Percentiles rank a stretch among this genome's conserved stretches.
Conservation (phyloP, 2,888 invertebrate species). For the Protophormia terraenovae region DNA sequence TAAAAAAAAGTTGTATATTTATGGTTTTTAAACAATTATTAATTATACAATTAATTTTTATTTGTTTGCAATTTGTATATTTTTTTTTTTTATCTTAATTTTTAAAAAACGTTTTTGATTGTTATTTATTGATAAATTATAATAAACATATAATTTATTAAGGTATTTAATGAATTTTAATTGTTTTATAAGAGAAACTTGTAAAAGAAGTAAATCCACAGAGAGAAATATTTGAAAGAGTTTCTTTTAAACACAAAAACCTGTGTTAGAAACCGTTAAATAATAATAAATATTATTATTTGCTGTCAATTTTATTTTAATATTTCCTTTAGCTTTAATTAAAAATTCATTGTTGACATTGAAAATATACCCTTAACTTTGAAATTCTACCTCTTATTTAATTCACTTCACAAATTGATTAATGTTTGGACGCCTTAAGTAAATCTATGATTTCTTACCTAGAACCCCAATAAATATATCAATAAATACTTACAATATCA, state of each 20-base stretch:
- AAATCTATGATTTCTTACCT: slow-evolving; percentile 22
- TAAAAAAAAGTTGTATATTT: not conserved
- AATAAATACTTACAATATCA: not conserved
- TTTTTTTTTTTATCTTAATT: not conserved
- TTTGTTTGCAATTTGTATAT: slow-evolving; percentile 12
- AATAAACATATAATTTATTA: slow-evolving; percentile 30
- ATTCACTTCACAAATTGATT: not conserved
- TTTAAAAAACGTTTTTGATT: slow-evolving; percentile 28
- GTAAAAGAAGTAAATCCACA: too few species aligned
- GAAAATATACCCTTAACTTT: not conserved
- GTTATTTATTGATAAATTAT: slow-evolving; percentile 40
- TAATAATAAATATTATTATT: too few species aligned
- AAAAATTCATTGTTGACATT: not conserved
- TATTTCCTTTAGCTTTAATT: too few species aligned
- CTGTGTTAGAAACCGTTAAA: too few species aligned
- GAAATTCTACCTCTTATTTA: not conserved
- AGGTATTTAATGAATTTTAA: not conserved
- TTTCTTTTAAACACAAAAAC: too few species aligned
- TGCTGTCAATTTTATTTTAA: too few species aligned
- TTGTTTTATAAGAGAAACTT: not conserved
- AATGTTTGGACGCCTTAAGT: not conserved
- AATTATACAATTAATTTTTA: slow-evolving; percentile 32
- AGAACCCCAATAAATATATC: not conserved
- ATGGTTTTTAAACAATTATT: slow-evolving; percentile 5
- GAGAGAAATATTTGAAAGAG: too few species aligned